Base-by-base conservation (phyloP, 1,140 invertebrate species). In the Pseudoatta argentina region DNA sequence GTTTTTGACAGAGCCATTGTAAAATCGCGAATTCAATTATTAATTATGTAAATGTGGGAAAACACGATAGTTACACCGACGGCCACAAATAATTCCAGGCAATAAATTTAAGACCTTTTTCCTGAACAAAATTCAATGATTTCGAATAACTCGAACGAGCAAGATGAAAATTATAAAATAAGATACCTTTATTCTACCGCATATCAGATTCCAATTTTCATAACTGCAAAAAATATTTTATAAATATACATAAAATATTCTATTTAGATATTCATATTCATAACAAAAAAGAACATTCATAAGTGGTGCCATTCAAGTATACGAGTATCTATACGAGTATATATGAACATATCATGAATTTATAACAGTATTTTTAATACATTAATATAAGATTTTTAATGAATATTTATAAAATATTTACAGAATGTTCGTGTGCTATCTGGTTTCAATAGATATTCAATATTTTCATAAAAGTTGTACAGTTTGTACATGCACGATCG, bases 11-110 rank as follows among this genome's bases (percentile, higher is more conserved):
- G 30, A 53, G 69, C 8, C n/a, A 1, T 21, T 34, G 48, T 24
- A 44, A n/a, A 64, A 71, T 81, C 51, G 14, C 14, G 10, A 76
- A 76, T 39, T 51, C 24, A 78, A 78, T 66, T 30, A 4, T 10
- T 1, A 44, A 39, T 73, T 16, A 34, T 30, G 39, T 59, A 81
- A 72, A 71, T 59, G 24, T n/a, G 30, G 10, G 51, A 59, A 57
- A 81, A 44, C 27, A 44, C 21, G 12, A 44, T 3, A 66, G 44
- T 34, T 21, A 18, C 34, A 44, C 21, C 3, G 14, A 59, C 18
- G 18, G 30, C 10, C 30, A 48, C 12, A 51, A 39, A 27, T 48
- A 51, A 69, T 12, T 8, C 12, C 66, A 14, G 21, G 39, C 66
- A 24, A 48, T 69, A 69, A 69, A 69, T 69, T 69, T 69, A 21